Percentiles rank a stretch among this genome's conserved stretches.
Conservation (phyloP, 2,113 vertebrate species). For the Patagioenas fasciata region DNA sequence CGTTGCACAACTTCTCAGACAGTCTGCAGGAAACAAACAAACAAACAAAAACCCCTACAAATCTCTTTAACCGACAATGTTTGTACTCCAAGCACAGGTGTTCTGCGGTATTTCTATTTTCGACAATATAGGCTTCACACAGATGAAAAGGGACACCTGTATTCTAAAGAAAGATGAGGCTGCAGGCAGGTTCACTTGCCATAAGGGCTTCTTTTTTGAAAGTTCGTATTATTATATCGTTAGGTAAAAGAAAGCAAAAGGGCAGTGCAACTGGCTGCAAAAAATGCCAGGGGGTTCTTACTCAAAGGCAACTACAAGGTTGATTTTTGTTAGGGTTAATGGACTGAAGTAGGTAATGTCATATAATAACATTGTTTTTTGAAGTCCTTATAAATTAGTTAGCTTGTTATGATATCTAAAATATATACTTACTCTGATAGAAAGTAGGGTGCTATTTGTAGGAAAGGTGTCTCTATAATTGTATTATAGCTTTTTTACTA, state of each 20-base stretch:
- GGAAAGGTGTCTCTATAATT: not conserved
- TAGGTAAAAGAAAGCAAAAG: not conserved
- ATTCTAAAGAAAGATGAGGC: not conserved
- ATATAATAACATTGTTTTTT: not conserved
- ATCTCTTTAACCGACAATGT: conserved; percentile 29
- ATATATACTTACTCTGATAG: not conserved
- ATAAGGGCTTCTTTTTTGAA: not conserved
- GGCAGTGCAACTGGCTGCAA: not conserved
- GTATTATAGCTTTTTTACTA: not conserved
- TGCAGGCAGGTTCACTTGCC: not conserved
- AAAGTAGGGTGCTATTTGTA: not conserved
- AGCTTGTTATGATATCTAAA: not conserved
- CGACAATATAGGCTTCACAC: not conserved
- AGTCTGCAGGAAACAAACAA: not conserved
- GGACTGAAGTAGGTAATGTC: not conserved
- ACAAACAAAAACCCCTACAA: not conserved
- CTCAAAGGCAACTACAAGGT: fast-evolving
- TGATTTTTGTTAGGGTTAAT: not conserved
- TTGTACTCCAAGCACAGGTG: conserved; percentile 18
- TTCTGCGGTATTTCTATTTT: conserved; percentile 53
- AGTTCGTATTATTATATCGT: not conserved
- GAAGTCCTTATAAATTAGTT: not conserved
- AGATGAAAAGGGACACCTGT: conserved; percentile 31
- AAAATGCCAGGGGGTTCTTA: fast-evolving
- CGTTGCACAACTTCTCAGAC: not conserved